Evolutionary conservation across 2,888 invertebrate species (phyloP).

Genomic region (Plutella xylostella): DNA sequence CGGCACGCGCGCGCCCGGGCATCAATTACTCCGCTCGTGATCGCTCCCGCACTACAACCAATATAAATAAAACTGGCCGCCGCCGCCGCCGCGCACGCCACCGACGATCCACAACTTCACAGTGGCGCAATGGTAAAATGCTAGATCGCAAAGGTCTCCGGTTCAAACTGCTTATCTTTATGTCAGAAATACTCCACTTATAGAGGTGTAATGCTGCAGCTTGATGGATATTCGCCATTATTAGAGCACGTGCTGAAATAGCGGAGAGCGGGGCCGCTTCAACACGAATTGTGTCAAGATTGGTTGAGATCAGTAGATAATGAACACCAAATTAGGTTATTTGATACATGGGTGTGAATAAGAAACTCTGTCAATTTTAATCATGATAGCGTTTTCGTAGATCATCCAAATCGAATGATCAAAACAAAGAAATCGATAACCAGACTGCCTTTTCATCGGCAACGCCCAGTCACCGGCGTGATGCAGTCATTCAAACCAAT

Average conservation of each 20-base stretch:
- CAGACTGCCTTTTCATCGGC: too few species aligned
- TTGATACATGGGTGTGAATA: too few species aligned
- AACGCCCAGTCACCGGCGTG: too few species aligned
- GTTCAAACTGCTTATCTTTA: conserved; percentile 56
- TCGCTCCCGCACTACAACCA: conserved; percentile 61
- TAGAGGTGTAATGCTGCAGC: conserved; percentile 25
- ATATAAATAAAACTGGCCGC: conserved; percentile 54
- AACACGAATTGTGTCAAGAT: not conserved
- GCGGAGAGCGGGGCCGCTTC: not conserved
- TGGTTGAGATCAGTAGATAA: not conserved
- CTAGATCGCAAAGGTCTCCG: conserved; percentile 57
- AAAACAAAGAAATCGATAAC: too few species aligned
- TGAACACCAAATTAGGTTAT: too few species aligned
- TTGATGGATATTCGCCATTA: conserved; percentile 33
- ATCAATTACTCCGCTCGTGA: conserved; percentile 65
- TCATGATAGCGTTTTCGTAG: too few species aligned
- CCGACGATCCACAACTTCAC: conserved; percentile 44
- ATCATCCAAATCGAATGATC: too few species aligned
- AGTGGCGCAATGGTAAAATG: conserved; percentile 63
- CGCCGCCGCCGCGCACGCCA: conserved; percentile 38
- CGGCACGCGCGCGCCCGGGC: conserved; percentile 44
- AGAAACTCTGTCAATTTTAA: too few species aligned
- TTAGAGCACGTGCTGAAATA: conserved; percentile 30
- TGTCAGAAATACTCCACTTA: conserved; percentile 41
- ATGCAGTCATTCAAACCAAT: conserved; percentile 20